These are phyloP conservation scores for Carabus problematicus DNA, from an alignment of 2,888 invertebrate genomes.

Conservation along the genomic window DNA sequence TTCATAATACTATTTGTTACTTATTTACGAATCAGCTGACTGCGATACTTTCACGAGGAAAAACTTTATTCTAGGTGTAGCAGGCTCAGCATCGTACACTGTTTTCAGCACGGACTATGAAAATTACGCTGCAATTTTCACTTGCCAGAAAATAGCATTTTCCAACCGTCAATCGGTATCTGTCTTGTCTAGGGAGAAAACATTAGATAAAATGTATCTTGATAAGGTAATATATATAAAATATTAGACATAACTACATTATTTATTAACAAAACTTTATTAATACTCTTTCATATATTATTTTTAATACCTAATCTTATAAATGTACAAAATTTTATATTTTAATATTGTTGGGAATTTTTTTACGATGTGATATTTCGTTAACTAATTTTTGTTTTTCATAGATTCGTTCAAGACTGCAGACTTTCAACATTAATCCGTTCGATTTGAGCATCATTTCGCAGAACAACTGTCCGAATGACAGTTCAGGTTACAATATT, in stretches of 20 bases:
- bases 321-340: too few relatives aligned
- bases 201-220: constrained; percentile 72
- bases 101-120: constrained; percentile 78
- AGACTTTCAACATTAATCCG: constrained; percentile 74
- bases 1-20: neutral
- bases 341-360: too few relatives aligned
- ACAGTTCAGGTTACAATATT: constrained; percentile 68
- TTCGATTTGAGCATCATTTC: constrained; percentile 77
- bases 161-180: constrained; percentile 81
- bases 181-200: constrained; percentile 77
- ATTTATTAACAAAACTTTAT: too few relatives aligned
- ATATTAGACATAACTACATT: too few relatives aligned
- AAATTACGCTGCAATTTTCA: constrained; percentile 78
- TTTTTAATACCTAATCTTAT: too few relatives aligned
- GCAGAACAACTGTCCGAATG: constrained; percentile 74
- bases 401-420: constrained; percentile 70
- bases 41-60: constrained; percentile 1
- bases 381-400: constrained; percentile 41
- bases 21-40: neutral
- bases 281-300: too few relatives aligned
- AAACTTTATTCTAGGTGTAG: constrained; percentile 65
- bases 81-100: constrained; percentile 77
- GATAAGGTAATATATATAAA: constrained; percentile 69
- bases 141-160: constrained; percentile 78
- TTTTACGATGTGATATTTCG: too few relatives aligned